Percentiles rank a stretch among this genome's conserved stretches.
Evolutionary conservation across 2,113 vertebrate genomes (phyloP).

Genomic region (Cephalopholis sonnerati): DNA sequence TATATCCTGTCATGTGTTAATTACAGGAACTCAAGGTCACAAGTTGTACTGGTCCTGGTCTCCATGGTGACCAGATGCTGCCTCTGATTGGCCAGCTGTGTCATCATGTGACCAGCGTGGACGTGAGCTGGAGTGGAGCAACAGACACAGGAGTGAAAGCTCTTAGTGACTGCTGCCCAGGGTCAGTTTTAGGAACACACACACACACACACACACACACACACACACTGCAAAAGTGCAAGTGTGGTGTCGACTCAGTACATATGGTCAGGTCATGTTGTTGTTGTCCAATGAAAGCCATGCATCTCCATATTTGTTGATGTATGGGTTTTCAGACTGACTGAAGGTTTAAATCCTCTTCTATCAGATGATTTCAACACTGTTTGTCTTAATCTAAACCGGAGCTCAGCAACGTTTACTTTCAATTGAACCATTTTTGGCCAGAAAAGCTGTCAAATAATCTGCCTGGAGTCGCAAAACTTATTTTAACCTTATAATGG

Average conservation of each 20-base stretch:
- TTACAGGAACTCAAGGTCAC: constrained; percentile 77
- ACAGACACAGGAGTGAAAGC: constrained; percentile 74
- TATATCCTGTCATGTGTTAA: neutral
- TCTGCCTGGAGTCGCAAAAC: no score
- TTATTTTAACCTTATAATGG: no score
- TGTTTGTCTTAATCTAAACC: no score
- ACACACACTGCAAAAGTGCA: neutral
- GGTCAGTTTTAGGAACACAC: constrained; percentile 41
- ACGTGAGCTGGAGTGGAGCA: constrained; percentile 77
- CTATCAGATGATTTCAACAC: no score
- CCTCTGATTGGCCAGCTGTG: constrained; percentile 65
- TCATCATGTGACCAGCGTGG: constrained; percentile 61
- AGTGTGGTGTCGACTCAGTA: neutral
- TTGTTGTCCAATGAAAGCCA: neutral
- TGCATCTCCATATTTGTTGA: neutral
- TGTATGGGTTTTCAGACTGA: neutral
- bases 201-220: neutral
- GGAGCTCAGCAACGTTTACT: no score
- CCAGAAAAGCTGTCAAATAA: no score
- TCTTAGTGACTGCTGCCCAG: constrained; percentile 54
- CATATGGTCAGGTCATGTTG: neutral
- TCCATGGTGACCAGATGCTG: constrained; percentile 72
- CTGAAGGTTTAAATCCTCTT: neutral
- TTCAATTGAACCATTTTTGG: no score
- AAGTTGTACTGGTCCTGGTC: constrained; percentile 66